A percentile compares a stretch with the other conserved stretches of the same genome.
These are phyloP conservation scores for Lutjanus campechanus DNA, from an alignment of 2,797 vertebrate species.

Conservation along the genomic window DNA sequence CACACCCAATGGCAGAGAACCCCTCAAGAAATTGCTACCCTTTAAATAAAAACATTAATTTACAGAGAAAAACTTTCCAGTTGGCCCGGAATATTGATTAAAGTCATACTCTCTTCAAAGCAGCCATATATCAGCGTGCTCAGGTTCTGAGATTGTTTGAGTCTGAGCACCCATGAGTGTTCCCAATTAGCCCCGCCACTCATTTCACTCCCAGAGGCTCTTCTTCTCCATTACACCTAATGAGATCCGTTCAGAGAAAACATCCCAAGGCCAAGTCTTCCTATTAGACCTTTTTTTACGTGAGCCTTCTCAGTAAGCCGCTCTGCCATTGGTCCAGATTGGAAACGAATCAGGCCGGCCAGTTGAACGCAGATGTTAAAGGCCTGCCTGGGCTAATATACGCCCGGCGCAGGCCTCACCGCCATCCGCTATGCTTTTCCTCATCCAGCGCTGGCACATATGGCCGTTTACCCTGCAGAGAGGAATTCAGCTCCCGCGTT, in stretches of 20 bases:
- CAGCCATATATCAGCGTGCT: constrained; percentile 21
- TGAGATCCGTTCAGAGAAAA: constrained; percentile 65
- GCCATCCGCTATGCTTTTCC: constrained; percentile 32
- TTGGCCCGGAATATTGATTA: constrained; percentile 34
- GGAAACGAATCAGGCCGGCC: constrained; percentile 37
- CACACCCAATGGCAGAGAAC: constrained; percentile 5
- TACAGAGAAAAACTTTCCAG: neutral
- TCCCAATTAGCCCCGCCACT: constrained; percentile 68
- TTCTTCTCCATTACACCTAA: constrained; percentile 71
- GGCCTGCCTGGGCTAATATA: constrained; percentile 47
- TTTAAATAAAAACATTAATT: constrained; percentile 43
- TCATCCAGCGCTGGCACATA: constrained; percentile 48
- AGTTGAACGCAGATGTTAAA: constrained; percentile 56
- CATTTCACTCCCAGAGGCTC: constrained; percentile 62
- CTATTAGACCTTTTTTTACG: constrained; percentile 53
- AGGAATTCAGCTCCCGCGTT: constrained; percentile 57
- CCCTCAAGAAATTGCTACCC: constrained; percentile 19
- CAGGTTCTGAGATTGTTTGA: constrained; percentile 39
- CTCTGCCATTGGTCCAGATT: constrained; percentile 59
- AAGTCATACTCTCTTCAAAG: constrained; percentile 34
- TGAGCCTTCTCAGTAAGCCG: constrained; percentile 47
- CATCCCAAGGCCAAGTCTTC: constrained; percentile 53
- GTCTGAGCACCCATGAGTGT: constrained; percentile 60
- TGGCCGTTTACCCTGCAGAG: constrained; percentile 44
- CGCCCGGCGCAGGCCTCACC: neutral